Percentiles rank a stretch among this genome's conserved stretches.
These are phyloP conservation scores for Oscheius sp. DNA, from an alignment of 2,888 invertebrate genomes.

Conservation along the genomic window DNA sequence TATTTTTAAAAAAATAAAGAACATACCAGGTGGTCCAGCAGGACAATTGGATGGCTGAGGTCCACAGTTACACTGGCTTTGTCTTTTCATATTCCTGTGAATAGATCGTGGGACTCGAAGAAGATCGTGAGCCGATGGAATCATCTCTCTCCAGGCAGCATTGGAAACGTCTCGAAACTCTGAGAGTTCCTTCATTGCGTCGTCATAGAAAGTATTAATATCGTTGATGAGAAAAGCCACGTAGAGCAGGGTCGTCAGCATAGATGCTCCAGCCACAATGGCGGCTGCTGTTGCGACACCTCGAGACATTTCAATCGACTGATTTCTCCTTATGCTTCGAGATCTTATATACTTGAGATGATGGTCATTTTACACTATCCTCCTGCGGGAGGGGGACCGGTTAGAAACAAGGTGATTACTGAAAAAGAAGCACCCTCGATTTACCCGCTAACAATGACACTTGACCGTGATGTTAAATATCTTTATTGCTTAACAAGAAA, in stretches of 20 bases:
- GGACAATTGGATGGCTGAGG: conserved; percentile 7
- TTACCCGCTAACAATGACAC: too few relatives aligned
- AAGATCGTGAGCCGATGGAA: conserved; percentile 15
- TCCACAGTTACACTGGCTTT: conserved; percentile 28
- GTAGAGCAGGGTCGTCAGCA: conserved; percentile 1
- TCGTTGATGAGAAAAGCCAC: conserved; percentile 36
- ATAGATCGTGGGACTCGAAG: conserved; percentile 13
- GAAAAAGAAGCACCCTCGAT: conserved; percentile 11
- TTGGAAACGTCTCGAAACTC: conserved; percentile 11
- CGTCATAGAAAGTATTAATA: conserved; percentile 42
- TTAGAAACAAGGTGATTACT: neutral
- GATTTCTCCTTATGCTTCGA: too few relatives aligned
- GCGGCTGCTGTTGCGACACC: conserved; percentile 10
- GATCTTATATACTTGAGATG: neutral
- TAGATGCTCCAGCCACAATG: neutral
- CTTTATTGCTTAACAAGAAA: neutral
- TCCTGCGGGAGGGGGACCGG: too few relatives aligned
- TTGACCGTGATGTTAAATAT: too few relatives aligned
- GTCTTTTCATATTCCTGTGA: conserved; percentile 34
- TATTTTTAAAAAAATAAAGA: neutral
- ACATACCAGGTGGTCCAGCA: conserved; percentile 3
- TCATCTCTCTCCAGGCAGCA: conserved; percentile 24
- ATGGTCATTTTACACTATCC: conserved; percentile 4
- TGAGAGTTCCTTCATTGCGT: conserved; percentile 38
- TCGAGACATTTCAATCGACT: conserved; percentile 11